phyloP scores from a whole-genome alignment of 2,797 vertebrate genomes.

The Malurus splendens region DNA sequence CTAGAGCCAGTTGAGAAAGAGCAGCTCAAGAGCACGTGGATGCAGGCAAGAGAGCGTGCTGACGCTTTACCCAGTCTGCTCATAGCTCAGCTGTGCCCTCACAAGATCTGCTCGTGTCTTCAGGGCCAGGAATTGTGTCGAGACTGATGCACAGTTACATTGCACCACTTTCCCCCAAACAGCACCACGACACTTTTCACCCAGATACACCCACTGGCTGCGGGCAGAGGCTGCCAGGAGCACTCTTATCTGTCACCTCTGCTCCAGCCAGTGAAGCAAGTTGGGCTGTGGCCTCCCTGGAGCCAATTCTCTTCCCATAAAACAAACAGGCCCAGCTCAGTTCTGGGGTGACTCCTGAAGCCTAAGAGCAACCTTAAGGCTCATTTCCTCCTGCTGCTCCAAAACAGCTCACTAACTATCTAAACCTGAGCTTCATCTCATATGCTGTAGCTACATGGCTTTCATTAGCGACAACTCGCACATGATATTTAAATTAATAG shows the following conservation, averaged over 20 bases:
- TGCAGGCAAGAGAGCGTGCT: fast-evolving
- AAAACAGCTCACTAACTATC: not conserved
- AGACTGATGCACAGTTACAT: fast-evolving
- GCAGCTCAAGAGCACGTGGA: not conserved
- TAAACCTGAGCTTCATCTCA: not conserved
- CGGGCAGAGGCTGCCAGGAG: not conserved
- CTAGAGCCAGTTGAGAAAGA: not conserved
- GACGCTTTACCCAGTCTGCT: not conserved
- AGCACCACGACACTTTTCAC: not conserved
- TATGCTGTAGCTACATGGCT: not conserved
- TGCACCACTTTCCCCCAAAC: not conserved
- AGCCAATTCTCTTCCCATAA: not conserved
- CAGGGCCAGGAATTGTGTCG: fast-evolving
- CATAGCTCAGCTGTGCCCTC: not conserved
- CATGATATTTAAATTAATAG: not conserved
- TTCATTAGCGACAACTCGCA: not conserved
- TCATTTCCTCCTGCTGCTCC: not conserved
- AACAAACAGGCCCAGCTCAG: not conserved
- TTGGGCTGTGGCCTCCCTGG: not conserved
- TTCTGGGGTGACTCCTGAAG: not conserved
- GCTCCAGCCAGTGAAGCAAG: not conserved
- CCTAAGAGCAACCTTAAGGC: not conserved
- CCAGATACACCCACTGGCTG: not conserved
- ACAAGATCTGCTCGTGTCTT: not conserved
- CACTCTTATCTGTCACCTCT: not conserved